phyloP scores from a whole-genome alignment of 1,140 invertebrate species.

The Streblospio benedicti region DNA sequence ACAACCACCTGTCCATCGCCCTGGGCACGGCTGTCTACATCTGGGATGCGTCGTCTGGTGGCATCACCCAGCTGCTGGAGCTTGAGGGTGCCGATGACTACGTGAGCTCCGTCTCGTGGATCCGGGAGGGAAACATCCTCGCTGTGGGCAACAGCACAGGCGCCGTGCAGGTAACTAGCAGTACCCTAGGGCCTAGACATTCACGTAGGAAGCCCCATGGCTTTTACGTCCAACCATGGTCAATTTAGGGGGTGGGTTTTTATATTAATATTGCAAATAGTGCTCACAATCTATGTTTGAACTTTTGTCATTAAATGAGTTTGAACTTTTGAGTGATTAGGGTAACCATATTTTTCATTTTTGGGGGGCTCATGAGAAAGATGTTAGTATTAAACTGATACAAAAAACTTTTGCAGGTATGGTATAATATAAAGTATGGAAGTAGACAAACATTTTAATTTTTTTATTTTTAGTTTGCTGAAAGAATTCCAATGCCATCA shows the following conservation, averaged over 20 bases:
- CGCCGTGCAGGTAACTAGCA: neutral
- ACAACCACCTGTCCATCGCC: slow-evolving; percentile 88
- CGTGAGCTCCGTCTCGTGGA: neutral
- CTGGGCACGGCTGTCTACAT: slow-evolving; percentile 76
- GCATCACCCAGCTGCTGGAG: neutral
- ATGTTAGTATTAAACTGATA: too few relatives aligned
- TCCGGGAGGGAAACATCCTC: neutral
- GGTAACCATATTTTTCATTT: too few relatives aligned
- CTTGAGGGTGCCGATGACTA: neutral
- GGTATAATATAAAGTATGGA: too few relatives aligned
- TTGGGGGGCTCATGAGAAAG: too few relatives aligned
- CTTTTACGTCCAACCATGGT: neutral
- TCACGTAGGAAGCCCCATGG: neutral
- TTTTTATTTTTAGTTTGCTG: too few relatives aligned
- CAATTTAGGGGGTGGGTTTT: too few relatives aligned
- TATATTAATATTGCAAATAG: too few relatives aligned
- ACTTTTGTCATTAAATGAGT: slow-evolving; percentile 51
- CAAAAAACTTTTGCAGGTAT: too few relatives aligned
- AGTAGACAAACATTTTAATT: too few relatives aligned
- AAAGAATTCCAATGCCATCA: too few relatives aligned
- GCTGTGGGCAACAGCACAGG: neutral
- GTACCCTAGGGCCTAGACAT: neutral
- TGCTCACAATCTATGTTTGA: too few relatives aligned
- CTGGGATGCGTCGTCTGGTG: slow-evolving; percentile 65
- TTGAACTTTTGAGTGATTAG: too few relatives aligned